These are phyloP conservation scores for Tetropium fuscum DNA, from an alignment of 2,888 invertebrate genomes.

Conservation along the genomic window DNA sequence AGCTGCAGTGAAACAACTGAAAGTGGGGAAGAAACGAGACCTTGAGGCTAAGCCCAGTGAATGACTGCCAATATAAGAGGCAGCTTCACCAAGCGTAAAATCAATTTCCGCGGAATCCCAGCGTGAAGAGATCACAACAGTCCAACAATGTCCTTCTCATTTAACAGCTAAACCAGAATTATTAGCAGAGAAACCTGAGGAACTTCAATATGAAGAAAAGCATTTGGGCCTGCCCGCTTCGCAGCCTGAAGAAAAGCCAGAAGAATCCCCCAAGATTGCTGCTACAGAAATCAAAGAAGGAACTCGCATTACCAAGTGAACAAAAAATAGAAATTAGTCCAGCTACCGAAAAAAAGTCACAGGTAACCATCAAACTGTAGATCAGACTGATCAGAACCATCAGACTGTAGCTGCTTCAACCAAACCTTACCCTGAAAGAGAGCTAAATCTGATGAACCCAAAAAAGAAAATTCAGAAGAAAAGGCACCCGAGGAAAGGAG, in stretches of 20 bases:
- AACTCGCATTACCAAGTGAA: slow-evolving; percentile 52
- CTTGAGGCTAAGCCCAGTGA: slow-evolving; percentile 48
- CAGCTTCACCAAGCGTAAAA: slow-evolving; percentile 34
- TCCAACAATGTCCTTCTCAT: slow-evolving; percentile 13
- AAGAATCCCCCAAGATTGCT: slow-evolving; percentile 32
- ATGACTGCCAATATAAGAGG: slow-evolving; percentile 36
- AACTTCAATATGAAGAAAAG: slow-evolving; percentile 62
- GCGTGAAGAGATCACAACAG: slow-evolving; percentile 45
- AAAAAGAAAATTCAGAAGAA: slow-evolving; percentile 30
- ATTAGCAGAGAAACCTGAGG: slow-evolving; percentile 53
- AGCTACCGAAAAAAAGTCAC: slow-evolving; percentile 45
- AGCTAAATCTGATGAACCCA: slow-evolving; percentile 43
- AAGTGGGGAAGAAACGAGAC: slow-evolving; percentile 32
- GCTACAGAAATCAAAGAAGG: slow-evolving; percentile 51
- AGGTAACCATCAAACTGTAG: slow-evolving; percentile 12
- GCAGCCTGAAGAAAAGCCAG: slow-evolving; percentile 50
- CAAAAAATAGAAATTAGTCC: slow-evolving; percentile 54
- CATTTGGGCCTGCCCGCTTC: slow-evolving; percentile 63
- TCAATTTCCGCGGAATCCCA: slow-evolving; percentile 33
- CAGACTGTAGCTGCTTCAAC: slow-evolving; percentile 31
- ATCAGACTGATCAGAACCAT: slow-evolving; percentile 14
- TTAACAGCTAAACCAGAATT: slow-evolving; percentile 17
- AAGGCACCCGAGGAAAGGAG: slow-evolving; percentile 57
- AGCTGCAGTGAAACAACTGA: slow-evolving; percentile 33
- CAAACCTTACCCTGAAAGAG: slow-evolving; percentile 42